phyloP scores from a whole-genome alignment of 2,113 vertebrate genomes.

The Apus apus region DNA sequence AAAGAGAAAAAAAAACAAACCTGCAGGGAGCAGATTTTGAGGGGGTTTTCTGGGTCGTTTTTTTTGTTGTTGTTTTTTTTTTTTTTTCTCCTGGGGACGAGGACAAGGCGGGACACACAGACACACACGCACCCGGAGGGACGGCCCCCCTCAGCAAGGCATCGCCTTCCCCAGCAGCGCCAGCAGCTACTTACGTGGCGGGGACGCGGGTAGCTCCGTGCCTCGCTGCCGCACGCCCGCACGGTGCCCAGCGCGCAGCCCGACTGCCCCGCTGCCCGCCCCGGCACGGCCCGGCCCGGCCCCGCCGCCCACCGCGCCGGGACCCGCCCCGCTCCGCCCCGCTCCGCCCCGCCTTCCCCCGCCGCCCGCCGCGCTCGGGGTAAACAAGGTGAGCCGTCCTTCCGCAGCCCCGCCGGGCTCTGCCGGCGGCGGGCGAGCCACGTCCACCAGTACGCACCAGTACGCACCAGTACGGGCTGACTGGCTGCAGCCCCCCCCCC shows the following conservation, averaged over 20 bases:
- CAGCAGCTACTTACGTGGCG: conserved; percentile 84
- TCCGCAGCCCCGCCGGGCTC: background rate
- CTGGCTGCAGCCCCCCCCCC: too few species aligned
- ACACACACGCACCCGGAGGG: conserved; percentile 79
- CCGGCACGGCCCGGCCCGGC: background rate
- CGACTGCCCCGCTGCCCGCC: conserved; percentile 49
- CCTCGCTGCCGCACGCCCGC: conserved; percentile 69
- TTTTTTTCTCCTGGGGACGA: background rate
- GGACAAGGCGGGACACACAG: conserved; percentile 50
- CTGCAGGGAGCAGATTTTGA: background rate
- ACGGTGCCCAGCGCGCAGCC: conserved; percentile 67
- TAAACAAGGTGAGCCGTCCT: conserved; percentile 54
- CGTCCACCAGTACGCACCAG: background rate
- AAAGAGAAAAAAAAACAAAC: too few species aligned
- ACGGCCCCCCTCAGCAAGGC: conserved; percentile 85
- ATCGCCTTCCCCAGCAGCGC: conserved; percentile 76
- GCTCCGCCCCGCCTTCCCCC: background rate
- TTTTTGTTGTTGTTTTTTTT: too few species aligned
- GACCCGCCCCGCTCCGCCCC: background rate
- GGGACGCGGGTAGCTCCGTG: conserved; percentile 74
- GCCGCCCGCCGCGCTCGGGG: background rate
- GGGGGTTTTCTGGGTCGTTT: too few species aligned
- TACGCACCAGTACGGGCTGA: too few species aligned
- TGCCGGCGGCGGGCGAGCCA: background rate
- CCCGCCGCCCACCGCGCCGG: background rate